Evolutionary conservation across 2,113 vertebrate species (phyloP).

Genomic region (Symphodus melops): DNA sequence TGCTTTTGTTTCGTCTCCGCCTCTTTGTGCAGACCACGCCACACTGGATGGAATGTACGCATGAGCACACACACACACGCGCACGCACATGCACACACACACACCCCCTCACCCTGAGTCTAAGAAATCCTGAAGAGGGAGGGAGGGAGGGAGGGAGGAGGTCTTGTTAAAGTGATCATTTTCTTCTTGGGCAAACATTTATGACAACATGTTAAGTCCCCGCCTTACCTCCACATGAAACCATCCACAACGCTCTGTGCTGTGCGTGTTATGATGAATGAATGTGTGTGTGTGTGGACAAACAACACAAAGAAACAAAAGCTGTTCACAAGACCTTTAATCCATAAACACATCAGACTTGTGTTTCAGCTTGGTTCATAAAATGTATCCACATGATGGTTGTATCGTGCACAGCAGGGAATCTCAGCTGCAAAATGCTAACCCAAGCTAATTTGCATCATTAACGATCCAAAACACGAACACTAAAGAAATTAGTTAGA

Average conservation of each 20-base stretch:
- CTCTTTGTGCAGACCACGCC: conserved; percentile 56
- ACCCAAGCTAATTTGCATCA: no score
- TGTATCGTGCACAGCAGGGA: no score
- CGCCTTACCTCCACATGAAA: conserved; percentile 7
- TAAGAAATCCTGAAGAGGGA: conserved; percentile 45
- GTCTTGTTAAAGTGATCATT: conserved; percentile 60
- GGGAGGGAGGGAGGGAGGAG: conserved; percentile 20
- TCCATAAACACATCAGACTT: no score
- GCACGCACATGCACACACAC: conserved; percentile 1
- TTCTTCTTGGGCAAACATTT: conserved; percentile 59
- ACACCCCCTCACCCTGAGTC: conserved; percentile 44
- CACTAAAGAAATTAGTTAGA: no score
- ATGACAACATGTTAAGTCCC: conserved; percentile 44
- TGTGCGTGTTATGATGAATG: conserved; percentile 1
- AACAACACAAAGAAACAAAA: conserved; percentile 5
- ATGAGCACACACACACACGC: conserved; percentile 18
- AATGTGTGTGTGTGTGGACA: neutral
- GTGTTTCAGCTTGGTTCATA: no score
- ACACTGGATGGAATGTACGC: conserved; percentile 37
- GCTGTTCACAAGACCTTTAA: neutral
- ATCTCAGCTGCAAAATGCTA: no score
- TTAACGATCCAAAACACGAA: no score
- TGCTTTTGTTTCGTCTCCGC: conserved; percentile 67
- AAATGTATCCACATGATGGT: no score
- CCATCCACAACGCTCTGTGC: neutral